Conservation (phyloP, 2,113 vertebrate genomes). For the Nyctibius bracteatus region DNA sequence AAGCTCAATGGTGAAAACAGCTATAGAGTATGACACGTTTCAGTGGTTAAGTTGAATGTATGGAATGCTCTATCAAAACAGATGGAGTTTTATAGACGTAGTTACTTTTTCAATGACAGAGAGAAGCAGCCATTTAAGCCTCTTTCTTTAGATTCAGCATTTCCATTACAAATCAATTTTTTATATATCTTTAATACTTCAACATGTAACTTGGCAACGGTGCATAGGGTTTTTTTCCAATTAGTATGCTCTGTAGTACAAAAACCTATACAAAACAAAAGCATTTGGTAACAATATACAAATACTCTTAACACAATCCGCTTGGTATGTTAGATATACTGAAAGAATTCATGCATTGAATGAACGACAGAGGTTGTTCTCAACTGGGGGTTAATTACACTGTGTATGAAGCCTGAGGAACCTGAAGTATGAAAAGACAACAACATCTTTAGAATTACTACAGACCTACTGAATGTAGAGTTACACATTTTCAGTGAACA, state of each 20-base stretch:
- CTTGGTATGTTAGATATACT: not conserved
- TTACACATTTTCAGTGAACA: not conserved
- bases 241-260: not conserved
- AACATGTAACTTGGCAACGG: not conserved
- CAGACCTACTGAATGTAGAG: not conserved
- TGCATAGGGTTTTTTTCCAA: not conserved
- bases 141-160: not conserved
- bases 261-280: not conserved
- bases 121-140: not conserved
- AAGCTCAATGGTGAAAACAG: not conserved
- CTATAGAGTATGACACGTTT: not conserved
- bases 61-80: not conserved
- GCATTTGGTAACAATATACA: constrained; percentile 3
- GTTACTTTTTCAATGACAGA: not conserved
- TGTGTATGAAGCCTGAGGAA: not conserved
- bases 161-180: not conserved
- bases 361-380: not conserved
- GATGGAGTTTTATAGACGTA: not conserved
- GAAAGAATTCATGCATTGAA: not conserved
- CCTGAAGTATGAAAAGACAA: not conserved
- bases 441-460: not conserved
- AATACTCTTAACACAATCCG: not conserved
- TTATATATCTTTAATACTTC: not conserved
- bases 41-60: not conserved
- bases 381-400: not conserved